Evolutionary conservation across 2,113 vertebrate genomes (phyloP), one percentile per base, ranked within the genome.

Genomic region (Phaetusa simplex): DNA sequence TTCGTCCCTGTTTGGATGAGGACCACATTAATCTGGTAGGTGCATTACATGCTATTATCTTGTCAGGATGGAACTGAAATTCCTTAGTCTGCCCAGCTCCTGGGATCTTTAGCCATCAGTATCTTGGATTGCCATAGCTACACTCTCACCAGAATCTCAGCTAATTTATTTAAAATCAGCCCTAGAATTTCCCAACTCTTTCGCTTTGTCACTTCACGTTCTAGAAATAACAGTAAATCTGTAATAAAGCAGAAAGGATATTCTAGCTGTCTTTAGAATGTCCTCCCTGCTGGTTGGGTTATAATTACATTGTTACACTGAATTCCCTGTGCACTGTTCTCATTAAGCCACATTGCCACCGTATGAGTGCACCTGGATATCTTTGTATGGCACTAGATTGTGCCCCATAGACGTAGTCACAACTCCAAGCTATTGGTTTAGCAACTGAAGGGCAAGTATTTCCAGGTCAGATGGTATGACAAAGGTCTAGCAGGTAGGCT

Each of bases 151-250:
- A 88, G 72, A 81, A 92, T 79, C 84, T 90, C 74, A 93, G 50
- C 47, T 74, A 82, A 70, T 52, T 34, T 40, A 74, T 78, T 89
- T 86, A 74, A 95, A 96, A 83, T 71, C 64, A 86, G 26, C 16
- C 11, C 0, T 56, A 56, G 59, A 81, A 50, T 62, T 92, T 94
- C 65, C 59, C 29, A 0, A 10, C 22, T 79, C 36, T 52, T 81
- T 58, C 56, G 21, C 71, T 92, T 45, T 47, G 19, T 38, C 32
- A 15, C 50, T 86, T 90, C 53, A 47, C 12, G 40, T 93, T 78
- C 86, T 84, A 73, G 62, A 92, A 94, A 90, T 50, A 74, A 50
- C 43, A 93, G 23, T 23, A 19, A 70, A 52, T 71, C 52, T 56
- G 43, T 67, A 82, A 55, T 15, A 89, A 8, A 50, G 47, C n/a